Base-by-base conservation (phyloP, 2,888 invertebrate species). In the Sympetrum striolatum region DNA sequence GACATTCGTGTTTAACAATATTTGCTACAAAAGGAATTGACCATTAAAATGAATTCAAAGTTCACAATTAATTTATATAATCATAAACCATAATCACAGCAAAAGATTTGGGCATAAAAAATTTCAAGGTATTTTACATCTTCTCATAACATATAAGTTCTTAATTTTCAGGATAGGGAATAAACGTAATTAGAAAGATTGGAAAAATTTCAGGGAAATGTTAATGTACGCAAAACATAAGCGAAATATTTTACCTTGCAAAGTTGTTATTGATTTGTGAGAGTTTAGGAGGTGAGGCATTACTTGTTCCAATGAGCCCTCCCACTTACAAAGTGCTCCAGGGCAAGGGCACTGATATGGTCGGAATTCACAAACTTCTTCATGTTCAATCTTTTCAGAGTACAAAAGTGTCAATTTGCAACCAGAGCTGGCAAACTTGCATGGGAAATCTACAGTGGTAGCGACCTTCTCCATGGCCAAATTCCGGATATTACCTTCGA, bases 391-490 rank as follows among this genome's bases (percentile, higher is more conserved):
- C 94, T 99, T 99, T 93, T 99, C 99, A n/a, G 98, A 98, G 94
- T 99, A 98, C 44, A 98, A 96, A 35, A 99, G 95, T 22, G 98
- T 98, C 92, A 97, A 97, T 31, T 97, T 96, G 94, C 99, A 99
- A 90, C 99, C 99, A 92, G 98, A 98, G 92, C 97, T 97, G 91
- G 98, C 97, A 95, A 99, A 99, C 95, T 99, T 99, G 95, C 99
- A 99, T 0, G 99, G 99, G 93, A 99, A 99, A 96, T 98, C 97
- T 82, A 99, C 98, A 93, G 98, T 99, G 93, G 98, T 97, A 79
- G 99, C 99, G 64, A 99, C 99, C 94, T 99, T 99, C 94, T 99
- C 99, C 99, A 99, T 99, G 58, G 99, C 99, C 93, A 99, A 95
- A 94, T 99, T 99, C 92, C 99, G 96, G 93, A 99, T 99, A 94